Evolutionary conservation across 2,113 vertebrate genomes (phyloP).

Genomic region (Hippocampus barbouri): DNA sequence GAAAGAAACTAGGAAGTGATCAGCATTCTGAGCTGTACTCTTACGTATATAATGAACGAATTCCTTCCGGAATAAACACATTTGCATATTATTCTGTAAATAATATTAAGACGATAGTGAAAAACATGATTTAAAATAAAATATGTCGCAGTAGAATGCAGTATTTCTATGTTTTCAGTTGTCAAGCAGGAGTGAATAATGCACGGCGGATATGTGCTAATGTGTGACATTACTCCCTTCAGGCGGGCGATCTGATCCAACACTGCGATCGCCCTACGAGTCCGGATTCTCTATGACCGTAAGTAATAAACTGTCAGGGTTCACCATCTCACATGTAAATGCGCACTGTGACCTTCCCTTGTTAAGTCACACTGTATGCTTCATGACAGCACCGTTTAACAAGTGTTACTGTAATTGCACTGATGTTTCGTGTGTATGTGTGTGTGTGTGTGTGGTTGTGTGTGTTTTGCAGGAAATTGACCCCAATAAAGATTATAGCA

Average conservation of each 20-base stretch:
- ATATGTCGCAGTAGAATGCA: neutral
- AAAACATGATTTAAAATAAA: neutral
- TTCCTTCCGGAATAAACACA: no score
- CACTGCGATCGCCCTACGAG: constrained; percentile 66
- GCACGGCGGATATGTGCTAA: constrained; percentile 5
- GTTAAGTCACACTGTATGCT: constrained; percentile 9
- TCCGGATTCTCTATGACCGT: constrained; percentile 69
- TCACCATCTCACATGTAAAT: constrained; percentile 26
- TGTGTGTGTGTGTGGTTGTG: no score
- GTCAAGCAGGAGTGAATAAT: neutral
- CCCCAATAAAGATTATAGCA: constrained; percentile 64
- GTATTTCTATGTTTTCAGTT: neutral
- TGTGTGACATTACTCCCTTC: constrained; percentile 24
- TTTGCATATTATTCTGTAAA: no score
- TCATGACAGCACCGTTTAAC: constrained; percentile 19
- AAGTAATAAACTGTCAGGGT: constrained; percentile 47
- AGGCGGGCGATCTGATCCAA: constrained; percentile 46
- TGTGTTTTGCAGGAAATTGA: constrained; percentile 66
- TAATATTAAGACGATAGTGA: no score
- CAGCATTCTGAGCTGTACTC: neutral
- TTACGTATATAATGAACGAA: no score
- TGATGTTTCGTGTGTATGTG: neutral
- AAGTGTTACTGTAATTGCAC: neutral
- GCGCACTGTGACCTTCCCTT: constrained; percentile 24
- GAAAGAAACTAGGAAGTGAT: neutral